These are phyloP conservation scores for Enchytraeus crypticus DNA, from an alignment of 2,888 invertebrate genomes.

Conservation along the genomic window DNA sequence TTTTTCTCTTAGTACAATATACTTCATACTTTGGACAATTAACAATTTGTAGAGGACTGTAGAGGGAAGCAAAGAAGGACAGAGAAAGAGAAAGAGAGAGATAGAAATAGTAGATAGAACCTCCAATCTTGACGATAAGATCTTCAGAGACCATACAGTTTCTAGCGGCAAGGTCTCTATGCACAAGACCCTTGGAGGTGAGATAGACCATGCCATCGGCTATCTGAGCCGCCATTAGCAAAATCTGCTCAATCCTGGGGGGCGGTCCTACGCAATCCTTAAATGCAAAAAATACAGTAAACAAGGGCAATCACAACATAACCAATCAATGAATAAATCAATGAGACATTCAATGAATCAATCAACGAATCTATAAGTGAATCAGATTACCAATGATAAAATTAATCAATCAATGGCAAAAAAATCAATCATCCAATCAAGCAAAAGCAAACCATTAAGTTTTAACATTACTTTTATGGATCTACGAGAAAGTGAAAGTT, in stretches of 20 bases:
- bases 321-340: neutral
- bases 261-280: too few species aligned
- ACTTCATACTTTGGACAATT: too few species aligned
- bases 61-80: neutral
- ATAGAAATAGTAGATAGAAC: too few species aligned
- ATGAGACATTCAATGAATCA: too few species aligned
- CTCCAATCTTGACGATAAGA: conserved; percentile 83
- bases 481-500: too few species aligned
- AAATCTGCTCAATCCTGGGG: conserved; percentile 35
- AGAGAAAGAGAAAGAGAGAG: neutral
- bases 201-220: conserved; percentile 98
- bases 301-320: neutral
- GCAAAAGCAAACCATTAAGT: too few species aligned
- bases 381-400: too few species aligned
- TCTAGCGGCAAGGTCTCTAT: conserved; percentile 77
- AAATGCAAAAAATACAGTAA: neutral
- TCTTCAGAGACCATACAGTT: conserved; percentile 74
- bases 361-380: neutral
- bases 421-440: too few species aligned
- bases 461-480: too few species aligned
- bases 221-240: conserved; percentile 62
- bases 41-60: too few species aligned
- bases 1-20: too few species aligned
- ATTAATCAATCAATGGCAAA: too few species aligned
- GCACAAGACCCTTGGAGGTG: conserved; percentile 68